These are phyloP conservation scores for Drosophila ficusphila DNA, from an alignment of 1,140 invertebrate species.

Conservation along the genomic window DNA sequence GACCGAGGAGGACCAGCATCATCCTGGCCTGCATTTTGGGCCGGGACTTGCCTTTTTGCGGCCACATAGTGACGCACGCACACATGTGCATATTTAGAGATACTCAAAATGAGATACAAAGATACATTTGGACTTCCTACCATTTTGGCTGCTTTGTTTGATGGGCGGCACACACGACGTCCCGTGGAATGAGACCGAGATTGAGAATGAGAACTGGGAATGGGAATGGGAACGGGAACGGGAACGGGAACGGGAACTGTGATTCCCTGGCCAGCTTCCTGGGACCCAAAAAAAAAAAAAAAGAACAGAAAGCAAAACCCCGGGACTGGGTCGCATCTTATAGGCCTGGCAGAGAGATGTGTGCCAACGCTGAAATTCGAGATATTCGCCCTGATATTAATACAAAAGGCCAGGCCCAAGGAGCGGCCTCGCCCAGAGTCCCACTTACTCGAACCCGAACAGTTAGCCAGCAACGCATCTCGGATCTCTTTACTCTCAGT, in stretches of 20 bases:
- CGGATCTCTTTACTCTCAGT: conserved; percentile 19
- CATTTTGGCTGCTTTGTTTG: conserved; percentile 73
- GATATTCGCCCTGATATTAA: conserved; percentile 79
- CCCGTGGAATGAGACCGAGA: conserved; percentile 2
- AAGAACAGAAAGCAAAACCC: not conserved
- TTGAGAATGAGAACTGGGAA: conserved; percentile 11
- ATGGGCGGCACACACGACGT: conserved; percentile 73
- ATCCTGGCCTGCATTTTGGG: conserved; percentile 65
- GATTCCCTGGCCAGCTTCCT: conserved; percentile 48
- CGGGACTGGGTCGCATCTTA: conserved; percentile 47
- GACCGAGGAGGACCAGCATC: conserved; percentile 34
- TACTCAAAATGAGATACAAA: conserved; percentile 82
- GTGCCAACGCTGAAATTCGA: conserved; percentile 81
- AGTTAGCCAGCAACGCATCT: conserved; percentile 70
- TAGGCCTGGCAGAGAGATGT: conserved; percentile 60
- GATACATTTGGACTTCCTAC: conserved; percentile 83
- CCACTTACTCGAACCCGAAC: conserved; percentile 39
- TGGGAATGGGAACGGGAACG: conserved; percentile 16
- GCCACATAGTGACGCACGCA: conserved; percentile 38
- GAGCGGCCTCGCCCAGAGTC: conserved; percentile 45
- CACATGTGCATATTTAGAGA: conserved; percentile 73
- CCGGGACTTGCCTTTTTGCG: conserved; percentile 73
- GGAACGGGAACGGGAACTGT: conserved; percentile 26
- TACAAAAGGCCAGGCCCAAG: conserved; percentile 68
- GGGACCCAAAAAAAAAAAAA: conserved; percentile 26